Evolutionary conservation across 2,888 invertebrate genomes (phyloP), one percentile per base, ranked within the genome.

Genomic region (Sympetrum striolatum): DNA sequence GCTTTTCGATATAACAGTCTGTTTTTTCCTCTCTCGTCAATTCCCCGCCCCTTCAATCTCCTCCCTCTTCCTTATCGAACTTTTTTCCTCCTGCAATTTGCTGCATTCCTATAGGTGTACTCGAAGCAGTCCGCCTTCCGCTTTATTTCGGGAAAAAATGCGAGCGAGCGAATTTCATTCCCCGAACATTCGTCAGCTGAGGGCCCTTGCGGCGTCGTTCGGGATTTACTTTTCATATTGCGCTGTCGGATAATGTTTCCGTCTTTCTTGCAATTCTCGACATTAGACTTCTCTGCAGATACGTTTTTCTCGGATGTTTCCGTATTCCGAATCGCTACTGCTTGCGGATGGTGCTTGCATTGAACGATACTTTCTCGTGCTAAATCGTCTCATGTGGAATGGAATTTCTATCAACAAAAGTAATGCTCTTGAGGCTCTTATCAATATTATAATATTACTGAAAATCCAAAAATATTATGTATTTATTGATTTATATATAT

Each of bases 21-120:
- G 18, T 60, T 60, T n/a, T 60, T 82, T 64, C n/a, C 37, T 37
- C 35, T 5, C 35, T 35, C 60, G 31, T 53, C 81, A 12, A 15
- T 31, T 53, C 18, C 6, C 31, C 14, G 12, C 25, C 25, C 58
- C 12, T 60, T 60, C 60, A 31, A 35, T 18, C 18, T 22, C 12
- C 60, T 3, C 37, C 12, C 37, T n/a, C 60, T 22, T 37, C 39
- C 10, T 73, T 73, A 25, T 73, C 73, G 25, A 31, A 53, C 25
- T 73, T 31, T 73, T 25, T 73, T 4, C 73, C 73, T 22, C 73
- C 22, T 58, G 37, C 37, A 86, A 60, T 60, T 58, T 58, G 37
- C n/a, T 39, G 86, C 58, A 86, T 86, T 86, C 86, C 86, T 86
- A 37, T 39, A 86, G 86, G 86, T 86, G 60, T 86, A 37, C 22